These are phyloP conservation scores for Puntigrus tetrazona DNA, from an alignment of 2,113 vertebrate species.

Conservation along the genomic window DNA sequence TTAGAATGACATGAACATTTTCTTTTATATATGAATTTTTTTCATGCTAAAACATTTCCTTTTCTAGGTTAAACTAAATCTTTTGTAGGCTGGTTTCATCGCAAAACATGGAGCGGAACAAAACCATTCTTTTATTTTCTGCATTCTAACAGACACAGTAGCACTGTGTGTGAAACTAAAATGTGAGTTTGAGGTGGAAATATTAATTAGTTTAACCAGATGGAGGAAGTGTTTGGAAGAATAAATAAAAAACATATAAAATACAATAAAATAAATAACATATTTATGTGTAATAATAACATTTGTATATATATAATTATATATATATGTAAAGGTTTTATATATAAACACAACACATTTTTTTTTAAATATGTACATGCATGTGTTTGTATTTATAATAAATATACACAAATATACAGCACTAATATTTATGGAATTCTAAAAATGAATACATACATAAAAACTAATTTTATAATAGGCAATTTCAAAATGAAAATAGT, in stretches of 20 bases:
- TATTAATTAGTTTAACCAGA: not conserved
- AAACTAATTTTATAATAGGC: too few relatives aligned
- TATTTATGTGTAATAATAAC: not conserved
- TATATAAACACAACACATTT: too few relatives aligned
- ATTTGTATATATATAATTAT: not conserved
- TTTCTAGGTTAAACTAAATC: not conserved
- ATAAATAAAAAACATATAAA: not conserved
- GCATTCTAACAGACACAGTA: not conserved
- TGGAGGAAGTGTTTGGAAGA: not conserved
- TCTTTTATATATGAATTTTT: not conserved
- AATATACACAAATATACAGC: too few relatives aligned
- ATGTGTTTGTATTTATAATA: too few relatives aligned
- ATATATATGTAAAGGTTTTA: not conserved
- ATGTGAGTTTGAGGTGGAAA: not conserved
- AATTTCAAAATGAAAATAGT: too few relatives aligned
- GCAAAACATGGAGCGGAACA: not conserved
- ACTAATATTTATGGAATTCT: too few relatives aligned
- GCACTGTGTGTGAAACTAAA: not conserved
- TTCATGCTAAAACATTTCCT: not conserved
- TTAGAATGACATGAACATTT: not conserved
- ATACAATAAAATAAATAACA: too few relatives aligned
- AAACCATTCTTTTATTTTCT: not conserved
- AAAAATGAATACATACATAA: too few relatives aligned
- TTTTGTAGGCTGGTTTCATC: not conserved
- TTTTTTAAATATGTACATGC: too few relatives aligned